Conservation (phyloP, 2,888 invertebrate genomes). For the Lochmaea capreae region DNA sequence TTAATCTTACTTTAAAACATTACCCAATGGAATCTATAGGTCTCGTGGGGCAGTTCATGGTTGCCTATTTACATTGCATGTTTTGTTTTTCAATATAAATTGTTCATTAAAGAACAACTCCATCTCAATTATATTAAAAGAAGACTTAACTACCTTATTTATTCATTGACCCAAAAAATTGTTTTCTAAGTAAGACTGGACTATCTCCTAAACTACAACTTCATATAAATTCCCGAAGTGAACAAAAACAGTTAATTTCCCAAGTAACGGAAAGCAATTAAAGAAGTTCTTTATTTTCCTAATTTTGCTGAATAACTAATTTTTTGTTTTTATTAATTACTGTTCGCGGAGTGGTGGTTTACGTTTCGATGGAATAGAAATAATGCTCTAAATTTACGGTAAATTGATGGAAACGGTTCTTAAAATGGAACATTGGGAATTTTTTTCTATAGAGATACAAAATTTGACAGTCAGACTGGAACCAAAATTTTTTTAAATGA, state of each 20-base stretch:
- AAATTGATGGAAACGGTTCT: not conserved
- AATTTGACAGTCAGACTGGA: too few species aligned
- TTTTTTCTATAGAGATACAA: too few species aligned
- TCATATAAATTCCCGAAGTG: constrained; percentile 23
- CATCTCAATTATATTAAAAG: too few species aligned
- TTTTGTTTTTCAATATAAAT: too few species aligned
- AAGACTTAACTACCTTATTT: too few species aligned
- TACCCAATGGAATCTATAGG: too few species aligned
- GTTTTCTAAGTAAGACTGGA: not conserved
- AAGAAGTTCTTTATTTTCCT: constrained; percentile 28
- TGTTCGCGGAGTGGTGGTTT: constrained; percentile 6
- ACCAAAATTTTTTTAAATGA: not conserved
- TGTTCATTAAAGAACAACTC: too few species aligned
- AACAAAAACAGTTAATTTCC: constrained; percentile 29
- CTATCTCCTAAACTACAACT: not conserved
- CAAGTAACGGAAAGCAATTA: constrained; percentile 29
- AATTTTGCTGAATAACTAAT: constrained; percentile 29
- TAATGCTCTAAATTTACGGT: not conserved
- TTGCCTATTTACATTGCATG: too few species aligned
- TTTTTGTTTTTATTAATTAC: constrained; percentile 36
- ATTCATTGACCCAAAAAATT: not conserved
- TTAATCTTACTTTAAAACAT: too few species aligned
- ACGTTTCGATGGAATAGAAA: not conserved
- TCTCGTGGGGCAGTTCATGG: too few species aligned
- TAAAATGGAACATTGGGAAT: not conserved